A percentile compares a stretch with the other conserved stretches of the same genome.
Evolutionary conservation across 1,140 invertebrate species (phyloP).

Genomic region (Cylas formicarius): DNA sequence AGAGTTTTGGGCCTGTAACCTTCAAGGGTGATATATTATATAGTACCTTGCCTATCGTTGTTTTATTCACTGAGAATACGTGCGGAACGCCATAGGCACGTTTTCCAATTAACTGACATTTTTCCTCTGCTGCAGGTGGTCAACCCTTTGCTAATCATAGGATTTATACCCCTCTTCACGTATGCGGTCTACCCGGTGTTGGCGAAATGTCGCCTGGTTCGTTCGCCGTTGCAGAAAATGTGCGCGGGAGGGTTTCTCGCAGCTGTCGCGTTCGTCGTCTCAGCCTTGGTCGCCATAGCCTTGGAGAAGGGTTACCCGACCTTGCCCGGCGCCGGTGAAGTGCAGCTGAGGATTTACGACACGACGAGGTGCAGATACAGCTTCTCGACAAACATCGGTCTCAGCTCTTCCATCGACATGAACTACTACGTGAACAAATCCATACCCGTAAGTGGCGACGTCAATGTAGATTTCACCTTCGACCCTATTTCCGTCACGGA

Average conservation of each 20-base stretch:
- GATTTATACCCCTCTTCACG: constrained; percentile 84
- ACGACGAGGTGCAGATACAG: constrained; percentile 17
- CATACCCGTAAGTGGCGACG: constrained; percentile 9
- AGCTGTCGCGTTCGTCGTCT: constrained; percentile 76
- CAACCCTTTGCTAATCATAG: constrained; percentile 78
- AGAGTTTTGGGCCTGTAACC: not conserved
- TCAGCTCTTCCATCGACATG: not conserved
- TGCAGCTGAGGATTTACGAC: constrained; percentile 68
- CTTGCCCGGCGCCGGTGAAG: constrained; percentile 49
- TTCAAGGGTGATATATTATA: no score
- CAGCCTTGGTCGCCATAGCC: constrained; percentile 48
- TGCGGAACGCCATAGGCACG: no score
- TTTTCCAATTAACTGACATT: no score
- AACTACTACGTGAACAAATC: constrained; percentile 14
- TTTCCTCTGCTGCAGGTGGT: constrained; percentile 57
- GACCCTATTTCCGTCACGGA: constrained; percentile 1
- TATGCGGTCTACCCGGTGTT: constrained; percentile 54
- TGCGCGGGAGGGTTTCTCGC: constrained; percentile 76
- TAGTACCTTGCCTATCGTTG: no score
- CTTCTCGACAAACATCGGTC: not conserved
- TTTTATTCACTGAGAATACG: no score
- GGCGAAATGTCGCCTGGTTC: constrained; percentile 51
- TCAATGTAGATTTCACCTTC: constrained; percentile 12
- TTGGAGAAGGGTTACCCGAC: constrained; percentile 59
- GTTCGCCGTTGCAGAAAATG: constrained; percentile 67